phyloP scores from a whole-genome alignment of 1,140 invertebrate genomes.

The Drosophila paulistorum region DNA sequence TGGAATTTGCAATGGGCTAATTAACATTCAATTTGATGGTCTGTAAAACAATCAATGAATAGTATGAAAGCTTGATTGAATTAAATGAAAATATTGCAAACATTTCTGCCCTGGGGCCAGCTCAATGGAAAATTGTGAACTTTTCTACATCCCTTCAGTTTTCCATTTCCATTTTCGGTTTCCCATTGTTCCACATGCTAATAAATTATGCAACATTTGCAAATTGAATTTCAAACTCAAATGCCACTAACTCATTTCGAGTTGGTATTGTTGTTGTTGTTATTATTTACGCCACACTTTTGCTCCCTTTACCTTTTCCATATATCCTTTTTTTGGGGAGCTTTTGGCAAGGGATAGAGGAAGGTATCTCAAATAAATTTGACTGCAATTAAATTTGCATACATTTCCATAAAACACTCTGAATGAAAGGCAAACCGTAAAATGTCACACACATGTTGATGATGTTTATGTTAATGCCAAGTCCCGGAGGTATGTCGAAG shows the following conservation, averaged over 20 bases:
- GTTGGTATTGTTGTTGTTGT: constrained; percentile 34
- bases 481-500: constrained; percentile 26
- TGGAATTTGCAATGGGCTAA: background rate
- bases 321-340: constrained; percentile 12
- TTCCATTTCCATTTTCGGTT: constrained; percentile 2
- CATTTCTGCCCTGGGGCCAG: constrained; percentile 33
- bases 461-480: constrained; percentile 75
- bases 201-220: constrained; percentile 76
- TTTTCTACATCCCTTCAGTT: background rate
- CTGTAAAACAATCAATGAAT: background rate
- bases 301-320: constrained; percentile 13
- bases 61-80: background rate
- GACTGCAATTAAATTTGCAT: constrained; percentile 80
- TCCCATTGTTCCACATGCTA: constrained; percentile 42
- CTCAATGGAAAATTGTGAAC: background rate
- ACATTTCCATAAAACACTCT: constrained; percentile 70
- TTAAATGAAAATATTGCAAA: constrained; percentile 10
- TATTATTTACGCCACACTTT: constrained; percentile 74
- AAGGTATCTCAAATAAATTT: constrained; percentile 56
- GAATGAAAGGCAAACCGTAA: constrained; percentile 39
- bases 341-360: background rate
- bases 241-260: constrained; percentile 68
- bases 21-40: background rate
- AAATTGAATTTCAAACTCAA: constrained; percentile 75
- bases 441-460: constrained; percentile 80